phyloP scores from a whole-genome alignment of 1,140 invertebrate species.

The Hycleus cichorii region DNA sequence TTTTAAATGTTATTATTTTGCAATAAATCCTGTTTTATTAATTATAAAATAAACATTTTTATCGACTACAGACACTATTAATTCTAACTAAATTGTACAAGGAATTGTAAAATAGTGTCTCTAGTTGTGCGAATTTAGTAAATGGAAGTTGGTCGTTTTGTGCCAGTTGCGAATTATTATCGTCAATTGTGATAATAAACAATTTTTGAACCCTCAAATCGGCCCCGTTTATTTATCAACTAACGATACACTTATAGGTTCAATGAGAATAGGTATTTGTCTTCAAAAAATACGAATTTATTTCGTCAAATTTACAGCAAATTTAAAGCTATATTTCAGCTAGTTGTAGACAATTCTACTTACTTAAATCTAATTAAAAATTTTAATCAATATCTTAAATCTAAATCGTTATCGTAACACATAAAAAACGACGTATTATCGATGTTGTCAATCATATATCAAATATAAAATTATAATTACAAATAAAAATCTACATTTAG shows the following conservation, averaged over 20 bases:
- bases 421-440: slow-evolving; percentile 7
- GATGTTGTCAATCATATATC: slow-evolving; percentile 27
- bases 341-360: background rate
- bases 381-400: slow-evolving; percentile 23
- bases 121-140: too few species aligned
- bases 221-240: too few species aligned
- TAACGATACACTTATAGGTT: too few species aligned
- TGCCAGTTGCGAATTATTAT: slow-evolving; percentile 25
- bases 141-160: background rate
- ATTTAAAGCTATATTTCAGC: too few species aligned
- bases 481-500: slow-evolving; percentile 13
- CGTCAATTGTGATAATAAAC: slow-evolving; percentile 38
- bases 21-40: slow-evolving; percentile 21
- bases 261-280: too few species aligned
- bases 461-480: slow-evolving; percentile 23
- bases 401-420: background rate
- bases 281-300: too few species aligned
- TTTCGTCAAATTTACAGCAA: too few species aligned
- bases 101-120: too few species aligned
- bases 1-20: slow-evolving; percentile 29
- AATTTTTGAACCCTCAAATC: slow-evolving; percentile 23
- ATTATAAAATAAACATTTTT: too few species aligned
- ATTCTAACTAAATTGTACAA: too few species aligned
- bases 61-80: too few species aligned
- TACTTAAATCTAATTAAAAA: slow-evolving; percentile 11